A percentile compares a stretch with the other conserved stretches of the same genome.
Conservation (phyloP, 2,888 invertebrate genomes). For the Dicycla oo region DNA sequence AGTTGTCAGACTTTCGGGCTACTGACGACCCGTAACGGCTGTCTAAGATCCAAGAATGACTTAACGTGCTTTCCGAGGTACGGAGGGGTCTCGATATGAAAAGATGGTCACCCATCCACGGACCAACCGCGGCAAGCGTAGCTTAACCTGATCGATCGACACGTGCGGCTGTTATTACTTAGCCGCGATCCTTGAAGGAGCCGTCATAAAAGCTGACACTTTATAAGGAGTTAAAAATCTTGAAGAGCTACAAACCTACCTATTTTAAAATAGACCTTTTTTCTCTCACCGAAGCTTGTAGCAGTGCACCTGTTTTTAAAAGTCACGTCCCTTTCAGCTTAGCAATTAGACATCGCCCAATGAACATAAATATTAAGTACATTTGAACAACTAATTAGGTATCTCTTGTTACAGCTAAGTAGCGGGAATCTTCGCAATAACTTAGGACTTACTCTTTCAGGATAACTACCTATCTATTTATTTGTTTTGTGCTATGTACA, state of each 20-base stretch:
- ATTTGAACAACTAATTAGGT: constrained; percentile 46
- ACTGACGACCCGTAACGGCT: too few relatives aligned
- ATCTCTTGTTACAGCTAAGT: constrained; percentile 25
- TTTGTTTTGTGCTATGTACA: constrained; percentile 5
- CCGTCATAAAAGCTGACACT: background rate
- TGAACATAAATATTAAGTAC: too few relatives aligned
- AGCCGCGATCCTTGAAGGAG: too few relatives aligned
- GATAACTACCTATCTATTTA: background rate
- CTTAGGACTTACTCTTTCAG: constrained; percentile 20
- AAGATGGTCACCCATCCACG: too few relatives aligned
- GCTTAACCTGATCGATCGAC: too few relatives aligned
- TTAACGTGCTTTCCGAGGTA: too few relatives aligned
- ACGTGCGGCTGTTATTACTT: too few relatives aligned
- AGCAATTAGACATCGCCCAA: constrained; percentile 50
- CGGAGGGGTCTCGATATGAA: too few relatives aligned
- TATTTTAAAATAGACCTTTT: background rate
- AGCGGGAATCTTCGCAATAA: constrained; percentile 24
- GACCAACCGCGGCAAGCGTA: too few relatives aligned
- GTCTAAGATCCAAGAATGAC: too few relatives aligned
- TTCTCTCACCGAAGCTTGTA: constrained; percentile 19
- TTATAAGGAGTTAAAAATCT: background rate
- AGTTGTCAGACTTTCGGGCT: too few relatives aligned
- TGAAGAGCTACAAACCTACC: background rate
- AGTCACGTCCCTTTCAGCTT: constrained; percentile 31
- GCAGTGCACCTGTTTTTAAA: constrained; percentile 45